Conservation (phyloP, 2,113 vertebrate species). For the Damaliscus lunatus region DNA sequence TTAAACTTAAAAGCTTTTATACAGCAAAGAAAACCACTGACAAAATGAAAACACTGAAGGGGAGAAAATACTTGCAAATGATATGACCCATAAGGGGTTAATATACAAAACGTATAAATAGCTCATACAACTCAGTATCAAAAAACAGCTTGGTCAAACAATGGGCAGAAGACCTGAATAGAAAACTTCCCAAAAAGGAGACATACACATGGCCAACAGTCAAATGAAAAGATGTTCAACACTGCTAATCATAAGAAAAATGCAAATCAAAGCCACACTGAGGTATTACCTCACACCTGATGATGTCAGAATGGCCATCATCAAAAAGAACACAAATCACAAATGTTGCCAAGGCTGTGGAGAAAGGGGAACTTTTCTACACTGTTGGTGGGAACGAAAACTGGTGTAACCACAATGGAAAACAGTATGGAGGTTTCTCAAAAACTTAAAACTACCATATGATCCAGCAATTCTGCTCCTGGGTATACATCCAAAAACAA, state of each 20-base stretch:
- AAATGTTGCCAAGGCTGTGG: background rate
- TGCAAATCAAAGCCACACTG: background rate
- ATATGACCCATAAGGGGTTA: background rate
- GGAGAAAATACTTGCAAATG: background rate
- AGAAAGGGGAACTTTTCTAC: background rate
- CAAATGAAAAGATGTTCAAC: background rate
- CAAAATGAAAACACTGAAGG: background rate
- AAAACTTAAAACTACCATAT: background rate
- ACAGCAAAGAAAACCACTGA: background rate
- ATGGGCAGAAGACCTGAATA: background rate
- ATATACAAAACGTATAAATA: background rate
- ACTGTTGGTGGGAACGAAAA: background rate
- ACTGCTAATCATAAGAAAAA: background rate
- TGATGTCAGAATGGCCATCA: background rate
- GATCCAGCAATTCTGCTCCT: background rate
- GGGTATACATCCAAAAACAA: background rate
- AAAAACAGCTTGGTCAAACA: background rate
- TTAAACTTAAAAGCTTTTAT: background rate
- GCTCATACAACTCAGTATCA: background rate
- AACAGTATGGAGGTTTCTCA: background rate
- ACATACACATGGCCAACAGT: background rate
- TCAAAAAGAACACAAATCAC: background rate
- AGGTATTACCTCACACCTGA: background rate
- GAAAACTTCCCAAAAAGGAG: background rate
- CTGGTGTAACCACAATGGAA: background rate